Base-by-base conservation (phyloP, 2,113 vertebrate genomes). In the Piprites chloris region DNA sequence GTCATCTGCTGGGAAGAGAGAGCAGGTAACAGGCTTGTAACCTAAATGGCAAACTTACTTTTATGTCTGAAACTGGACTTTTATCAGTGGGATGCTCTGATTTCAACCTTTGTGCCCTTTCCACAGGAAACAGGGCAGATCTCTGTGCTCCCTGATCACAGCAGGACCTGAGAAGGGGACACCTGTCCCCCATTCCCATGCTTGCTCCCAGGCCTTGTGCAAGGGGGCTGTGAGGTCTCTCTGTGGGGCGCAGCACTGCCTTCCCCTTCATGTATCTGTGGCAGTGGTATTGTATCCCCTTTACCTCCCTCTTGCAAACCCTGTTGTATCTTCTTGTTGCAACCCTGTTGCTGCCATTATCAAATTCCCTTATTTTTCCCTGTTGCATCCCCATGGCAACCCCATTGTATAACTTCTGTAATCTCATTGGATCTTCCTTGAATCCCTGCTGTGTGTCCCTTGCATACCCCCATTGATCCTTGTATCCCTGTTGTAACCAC, bases 371-470 rank as follows among this genome's bases (percentile, higher is more conserved):
- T 46, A 53, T 80, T 55, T 12, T 35, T 65, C 26, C 35, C 77
- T 50, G 20, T 46, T 82, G 32, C 39, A 63, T 78, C 20, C 52
- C 85, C 82, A 78, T 85, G 75, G 91, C 89, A 95, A 89, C 82
- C n/a, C 55, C 56, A n/a, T 26, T 78, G 68, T 32, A n/a, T 13
- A 67, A 66, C 22, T n/a, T 63, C 47, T n/a, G 49, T 37, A 53
- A 67, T 28, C n/a, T 85, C 56, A 16, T 6, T 41, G 69, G 62
- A 20, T 85, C 53, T n/a, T 68, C 11, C 63, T 42, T 23, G 26
- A 42, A 52, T 68, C 44, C 84, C 68, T 84, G 85, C 68, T n/a
- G 59, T 21, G 65, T 6, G 14, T 52, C 78, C 55, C 66, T 74
- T 35, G 27, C 41, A 23, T 9, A 13, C 1, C 11, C 37, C 23